These are phyloP conservation scores for Tuberolachnus salignus DNA, from an alignment of 2,888 invertebrate species.

Conservation along the genomic window DNA sequence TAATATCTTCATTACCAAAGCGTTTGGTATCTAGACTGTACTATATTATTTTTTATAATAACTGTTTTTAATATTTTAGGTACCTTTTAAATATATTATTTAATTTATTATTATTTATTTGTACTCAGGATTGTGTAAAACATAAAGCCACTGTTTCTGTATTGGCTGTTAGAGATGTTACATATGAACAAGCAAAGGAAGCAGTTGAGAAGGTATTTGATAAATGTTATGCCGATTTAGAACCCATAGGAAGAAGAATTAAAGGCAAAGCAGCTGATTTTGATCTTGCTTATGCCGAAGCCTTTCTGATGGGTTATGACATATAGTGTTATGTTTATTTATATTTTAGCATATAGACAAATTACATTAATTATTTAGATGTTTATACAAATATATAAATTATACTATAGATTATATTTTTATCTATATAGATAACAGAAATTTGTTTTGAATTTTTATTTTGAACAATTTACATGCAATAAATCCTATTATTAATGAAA, in stretches of 20 bases:
- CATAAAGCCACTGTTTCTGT: constrained; percentile 85
- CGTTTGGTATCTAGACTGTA: too few species aligned
- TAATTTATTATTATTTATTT: constrained; percentile 49
- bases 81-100: constrained; percentile 14
- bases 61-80: background rate
- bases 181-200: constrained; percentile 72
- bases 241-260: constrained; percentile 84
- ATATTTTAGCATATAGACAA: constrained; percentile 49
- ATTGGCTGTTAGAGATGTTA: constrained; percentile 78
- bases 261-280: constrained; percentile 79
- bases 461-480: too few species aligned
- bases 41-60: background rate
- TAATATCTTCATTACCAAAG: too few species aligned
- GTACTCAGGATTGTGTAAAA: constrained; percentile 81
- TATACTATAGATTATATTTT: background rate
- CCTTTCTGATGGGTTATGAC: constrained; percentile 78
- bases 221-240: constrained; percentile 88
- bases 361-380: background rate
- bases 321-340: constrained; percentile 60
- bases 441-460: background rate
- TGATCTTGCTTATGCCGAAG: constrained; percentile 77
- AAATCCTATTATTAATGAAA: too few species aligned
- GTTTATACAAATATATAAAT: background rate
- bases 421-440: background rate
- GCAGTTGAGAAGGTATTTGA: constrained; percentile 87